Evolutionary conservation across 2,113 vertebrate genomes (phyloP), one percentile per base, ranked within the genome.

Genomic region (Seriola dumerili): DNA sequence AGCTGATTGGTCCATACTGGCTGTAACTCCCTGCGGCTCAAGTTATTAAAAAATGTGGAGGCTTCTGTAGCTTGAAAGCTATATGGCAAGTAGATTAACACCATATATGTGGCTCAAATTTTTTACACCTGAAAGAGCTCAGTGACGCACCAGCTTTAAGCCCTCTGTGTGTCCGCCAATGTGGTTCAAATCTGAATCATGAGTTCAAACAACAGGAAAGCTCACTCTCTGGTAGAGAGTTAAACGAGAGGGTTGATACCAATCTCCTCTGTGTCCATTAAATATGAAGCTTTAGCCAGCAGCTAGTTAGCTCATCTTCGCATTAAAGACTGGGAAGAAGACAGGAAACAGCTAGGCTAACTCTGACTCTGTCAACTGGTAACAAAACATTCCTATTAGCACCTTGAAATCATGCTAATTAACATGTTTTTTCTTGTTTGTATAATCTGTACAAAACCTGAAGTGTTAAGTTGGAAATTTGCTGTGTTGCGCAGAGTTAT

Each of bases 1-100:
- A 13, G 62, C 61, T 59, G 34, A 84, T 65, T 66, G 63, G 76
- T 69, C 29, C 25, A 66, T 76, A 69, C 32, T 79, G 78, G 72
- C 72, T 34, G 13, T 36, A 63, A 82, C 64, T 78, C 68, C 54
- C 14, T 46, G 29, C 76, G 71, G 42, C 48, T n/a, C 23, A 23
- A 12, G 38, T 57, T 57, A 32, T 74, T 46, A 65, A 62, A 48
- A 32, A 55, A 69, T 19, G 0, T 12, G 32, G 9, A 40, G 21
- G 62, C 14, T 19, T 58, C 29, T 48, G 7, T 34, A 23, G 59
- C 25, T 62, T 40, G 5, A 29, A 46, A 52, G 32, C 29, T 12
- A 0, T 42, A 10, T n/a, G 36, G 23, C 23, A 63, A 67, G 59
- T 1, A 69, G 48, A 58, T 54, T 25, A 69, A 58, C 9, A 50